These are phyloP conservation scores for Aromia moschata DNA, from an alignment of 2,888 invertebrate genomes.

Conservation along the genomic window DNA sequence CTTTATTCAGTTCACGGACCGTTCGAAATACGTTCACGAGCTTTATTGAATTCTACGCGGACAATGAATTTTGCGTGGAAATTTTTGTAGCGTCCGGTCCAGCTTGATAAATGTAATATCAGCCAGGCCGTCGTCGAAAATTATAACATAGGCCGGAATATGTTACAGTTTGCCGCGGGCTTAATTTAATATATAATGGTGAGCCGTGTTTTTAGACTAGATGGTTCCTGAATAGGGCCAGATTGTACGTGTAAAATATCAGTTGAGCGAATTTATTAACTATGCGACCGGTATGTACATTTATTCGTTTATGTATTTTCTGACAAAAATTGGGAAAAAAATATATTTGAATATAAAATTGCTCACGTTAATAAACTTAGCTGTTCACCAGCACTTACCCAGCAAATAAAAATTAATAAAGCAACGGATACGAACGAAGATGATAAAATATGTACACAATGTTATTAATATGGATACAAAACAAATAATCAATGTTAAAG, in stretches of 20 bases:
- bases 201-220: neutral
- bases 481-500: too few relatives aligned
- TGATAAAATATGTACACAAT: too few relatives aligned
- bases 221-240: neutral
- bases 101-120: conserved; percentile 21
- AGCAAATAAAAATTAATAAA: too few relatives aligned
- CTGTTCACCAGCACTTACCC: too few relatives aligned
- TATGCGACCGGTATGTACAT: too few relatives aligned
- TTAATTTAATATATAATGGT: conserved; percentile 9
- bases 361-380: too few relatives aligned
- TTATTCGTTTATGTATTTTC: too few relatives aligned
- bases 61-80: conserved; percentile 14
- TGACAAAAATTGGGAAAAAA: too few relatives aligned
- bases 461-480: too few relatives aligned
- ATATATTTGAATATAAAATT: too few relatives aligned
- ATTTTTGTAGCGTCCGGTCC: conserved; percentile 15
- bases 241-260: neutral
- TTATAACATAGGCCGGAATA: conserved; percentile 9
- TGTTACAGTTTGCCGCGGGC: conserved; percentile 16
- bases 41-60: conserved; percentile 17
- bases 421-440: too few relatives aligned
- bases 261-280: too few relatives aligned
- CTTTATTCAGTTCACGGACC: conserved; percentile 11
- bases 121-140: conserved; percentile 9
- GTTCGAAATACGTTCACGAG: conserved; percentile 8